Evolutionary conservation across 1,140 invertebrate genomes (phyloP).

Genomic region (Drosophila neocordata): DNA sequence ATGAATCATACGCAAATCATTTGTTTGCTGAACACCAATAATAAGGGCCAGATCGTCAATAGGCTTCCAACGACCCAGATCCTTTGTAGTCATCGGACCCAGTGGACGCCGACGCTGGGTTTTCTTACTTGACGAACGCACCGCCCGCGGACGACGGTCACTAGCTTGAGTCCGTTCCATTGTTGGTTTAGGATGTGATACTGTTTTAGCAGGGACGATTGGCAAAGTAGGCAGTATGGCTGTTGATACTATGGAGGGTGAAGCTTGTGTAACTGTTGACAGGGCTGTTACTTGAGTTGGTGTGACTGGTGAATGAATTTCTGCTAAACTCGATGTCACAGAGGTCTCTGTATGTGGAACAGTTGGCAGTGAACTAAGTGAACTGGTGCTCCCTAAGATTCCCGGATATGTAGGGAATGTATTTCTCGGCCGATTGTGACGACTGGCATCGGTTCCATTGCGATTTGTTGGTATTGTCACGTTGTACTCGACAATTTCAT

Average conservation of each 20-base stretch:
- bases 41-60: constrained; percentile 97
- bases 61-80: constrained; percentile 97
- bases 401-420: constrained; percentile 84
- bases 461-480: constrained; percentile 87
- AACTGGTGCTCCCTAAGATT: constrained; percentile 77
- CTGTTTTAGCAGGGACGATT: constrained; percentile 13
- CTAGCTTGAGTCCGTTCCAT: constrained; percentile 51
- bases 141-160: constrained; percentile 46
- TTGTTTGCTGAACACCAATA: constrained; percentile 95
- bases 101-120: constrained; percentile 85
- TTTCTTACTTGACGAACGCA: constrained; percentile 77
- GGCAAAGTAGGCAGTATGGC: constrained; percentile 32
- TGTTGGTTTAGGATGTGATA: constrained; percentile 27
- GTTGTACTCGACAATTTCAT: constrained; percentile 96
- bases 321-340: constrained; percentile 69
- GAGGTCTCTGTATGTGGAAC: constrained; percentile 63
- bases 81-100: constrained; percentile 88
- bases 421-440: constrained; percentile 83
- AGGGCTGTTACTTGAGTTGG: constrained; percentile 28
- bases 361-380: constrained; percentile 26
- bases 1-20: constrained; percentile 94
- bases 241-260: constrained; percentile 30
- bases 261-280: constrained; percentile 15
- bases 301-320: constrained; percentile 33
- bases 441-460: constrained; percentile 84